phyloP scores from a whole-genome alignment of 1,140 invertebrate species.

The Berghia stephanieae region DNA sequence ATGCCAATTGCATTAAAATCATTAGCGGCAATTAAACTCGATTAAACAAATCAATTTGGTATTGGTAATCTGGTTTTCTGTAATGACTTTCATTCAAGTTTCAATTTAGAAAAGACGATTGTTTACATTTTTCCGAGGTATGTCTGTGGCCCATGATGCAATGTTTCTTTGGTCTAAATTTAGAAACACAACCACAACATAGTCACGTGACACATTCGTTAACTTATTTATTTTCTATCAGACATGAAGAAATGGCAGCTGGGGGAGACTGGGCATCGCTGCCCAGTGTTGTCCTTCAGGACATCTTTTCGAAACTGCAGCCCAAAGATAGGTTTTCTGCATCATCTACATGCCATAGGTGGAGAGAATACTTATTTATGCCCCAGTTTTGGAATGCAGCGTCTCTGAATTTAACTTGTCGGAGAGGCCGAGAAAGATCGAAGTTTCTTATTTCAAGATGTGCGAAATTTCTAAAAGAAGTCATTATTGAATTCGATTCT shows the following conservation, averaged over 20 bases:
- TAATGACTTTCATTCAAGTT: background rate
- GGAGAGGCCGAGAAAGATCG: constrained; percentile 63
- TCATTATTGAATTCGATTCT: constrained; percentile 66
- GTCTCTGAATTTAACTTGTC: constrained; percentile 62
- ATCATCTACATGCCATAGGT: constrained; percentile 73
- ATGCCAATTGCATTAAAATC: background rate
- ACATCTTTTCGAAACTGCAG: constrained; percentile 73
- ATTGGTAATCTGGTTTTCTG: background rate
- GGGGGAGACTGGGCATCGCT: constrained; percentile 65
- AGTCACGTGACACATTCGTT: constrained; percentile 46
- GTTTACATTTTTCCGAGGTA: background rate
- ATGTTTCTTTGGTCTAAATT: background rate
- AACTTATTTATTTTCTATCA: constrained; percentile 53
- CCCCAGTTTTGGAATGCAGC: constrained; percentile 72
- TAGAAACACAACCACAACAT: constrained; percentile 19
- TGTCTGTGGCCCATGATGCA: background rate
- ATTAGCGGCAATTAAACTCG: background rate
- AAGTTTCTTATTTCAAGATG: constrained; percentile 66
- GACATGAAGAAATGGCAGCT: constrained; percentile 58
- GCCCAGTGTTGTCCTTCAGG: constrained; percentile 73
- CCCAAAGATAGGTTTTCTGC: constrained; percentile 71
- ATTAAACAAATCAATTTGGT: background rate
- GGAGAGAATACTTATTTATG: constrained; percentile 73
- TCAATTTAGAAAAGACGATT: background rate
- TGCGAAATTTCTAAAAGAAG: constrained; percentile 67